Evolutionary conservation across 2,113 vertebrate species (phyloP).

Genomic region (Eonycteris spelaea): DNA sequence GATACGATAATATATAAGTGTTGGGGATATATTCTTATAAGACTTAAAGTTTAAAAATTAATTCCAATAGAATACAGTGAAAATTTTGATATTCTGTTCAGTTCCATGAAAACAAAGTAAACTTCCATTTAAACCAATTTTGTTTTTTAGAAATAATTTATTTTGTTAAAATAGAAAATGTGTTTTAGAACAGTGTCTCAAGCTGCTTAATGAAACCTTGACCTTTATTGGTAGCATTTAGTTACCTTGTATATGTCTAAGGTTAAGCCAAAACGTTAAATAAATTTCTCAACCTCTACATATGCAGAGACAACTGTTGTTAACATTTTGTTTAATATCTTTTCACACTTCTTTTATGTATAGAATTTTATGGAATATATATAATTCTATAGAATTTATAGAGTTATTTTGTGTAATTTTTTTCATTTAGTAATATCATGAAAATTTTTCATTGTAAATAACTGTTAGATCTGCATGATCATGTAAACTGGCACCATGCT

Average conservation of each 20-base stretch:
- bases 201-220: not conserved
- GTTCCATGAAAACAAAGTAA: not conserved
- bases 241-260: not conserved
- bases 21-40: not conserved
- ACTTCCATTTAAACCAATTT: not conserved
- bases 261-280: not conserved
- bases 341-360: not conserved
- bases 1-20: not conserved
- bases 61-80: not conserved
- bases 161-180: not conserved
- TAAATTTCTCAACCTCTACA: not conserved
- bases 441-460: not conserved
- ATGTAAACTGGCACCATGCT: not conserved
- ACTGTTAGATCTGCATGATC: not conserved
- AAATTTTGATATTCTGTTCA: not conserved
- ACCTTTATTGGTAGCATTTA: not conserved
- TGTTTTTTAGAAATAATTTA: not conserved
- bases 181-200: not conserved
- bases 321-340: not conserved
- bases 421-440: not conserved
- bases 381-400: not conserved
- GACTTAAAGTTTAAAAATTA: not conserved
- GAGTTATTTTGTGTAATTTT: not conserved
- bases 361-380: not conserved
- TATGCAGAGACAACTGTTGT: not conserved